Evolutionary conservation across 1,140 invertebrate genomes (phyloP), one percentile per base, ranked within the genome.

Genomic region (Drosophila ogumai): DNA sequence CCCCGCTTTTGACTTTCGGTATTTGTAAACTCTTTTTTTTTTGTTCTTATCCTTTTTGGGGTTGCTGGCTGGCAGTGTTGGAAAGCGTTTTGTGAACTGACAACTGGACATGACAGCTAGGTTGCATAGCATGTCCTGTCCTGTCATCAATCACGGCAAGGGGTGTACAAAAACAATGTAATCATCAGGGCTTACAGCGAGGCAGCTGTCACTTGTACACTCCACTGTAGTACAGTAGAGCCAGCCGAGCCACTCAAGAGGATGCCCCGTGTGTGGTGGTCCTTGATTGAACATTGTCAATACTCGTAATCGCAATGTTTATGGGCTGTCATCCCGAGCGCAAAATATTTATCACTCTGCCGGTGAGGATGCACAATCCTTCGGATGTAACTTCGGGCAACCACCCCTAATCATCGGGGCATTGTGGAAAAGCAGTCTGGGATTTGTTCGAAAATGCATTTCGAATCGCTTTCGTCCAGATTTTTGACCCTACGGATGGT

Each of bases 281-380:
- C 55, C 59, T 41, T 66, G 74, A 77, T 77, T 77, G 74, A 77
- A 77, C 74, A 77, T 77, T 75, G 73, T 75, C 73, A 75, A 72
- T 72, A 72, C 36, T 72, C 54, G 54, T 72, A 72, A 72, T 72
- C 71, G 60, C 31, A 47, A 49, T 74, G 66, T 78, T 82, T 88
- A 76, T 85, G 82, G 57, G 50, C 84, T 87, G 82, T 82, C 82
- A 87, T 68, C 86, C 86, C 79, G 72, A 32, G 72, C 76, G 72
- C 82, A 87, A 80, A 87, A 87, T 87, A 87, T 87, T 87, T 87
- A 87, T 87, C 84, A 87, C 84, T 87, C 64, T 68, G 59, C 44
- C 46, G 28, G 36, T 31, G 64, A 64, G 34, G 12, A 34, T 40
- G 56, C 71, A 75, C 25, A 28, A 28, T 69, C 74, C 74, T 73